Evolutionary conservation across 2,888 invertebrate species (phyloP), one percentile per base, ranked within the genome.

Genomic region (Brachylomia viminalis): DNA sequence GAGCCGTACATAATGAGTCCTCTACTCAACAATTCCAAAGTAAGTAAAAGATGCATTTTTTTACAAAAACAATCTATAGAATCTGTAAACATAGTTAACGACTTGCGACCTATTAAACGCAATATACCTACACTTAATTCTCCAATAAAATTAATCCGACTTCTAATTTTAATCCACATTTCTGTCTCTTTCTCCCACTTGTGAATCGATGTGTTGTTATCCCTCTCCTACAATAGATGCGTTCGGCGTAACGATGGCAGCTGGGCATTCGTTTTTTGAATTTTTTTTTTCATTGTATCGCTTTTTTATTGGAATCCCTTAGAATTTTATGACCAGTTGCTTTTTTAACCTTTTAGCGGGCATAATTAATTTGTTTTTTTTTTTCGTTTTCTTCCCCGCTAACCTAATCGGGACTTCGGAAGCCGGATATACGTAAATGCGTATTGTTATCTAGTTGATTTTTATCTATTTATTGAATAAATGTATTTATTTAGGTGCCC

Each of bases 111-210:
- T 93, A 93, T 93, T 93, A 91, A 91, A 92, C 91, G 83, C 90
- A 91, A 92, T 93, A 93, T 92, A 92, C n/a, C n/a, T n/a, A n/a
- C 92, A 90, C 93, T 94, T 94, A 92, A 93, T 93, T 91, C 91
- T 89, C 91, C 92, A 94, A 95, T 94, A 94, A 95, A 95, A 94
- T 94, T 94, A 95, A 95, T 95, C 94, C 88, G 86, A 88, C 89
- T 92, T 93, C 91, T 90, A 87, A 91, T 92, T 93, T 93, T 95
- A 95, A 95, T 95, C 95, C 93, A 88, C 88, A 87, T 87, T 78
- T 75, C 86, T 84, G 61, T 94, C 94, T 88, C 93, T 89, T 85
- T 94, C 91, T n/a, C 89, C 76, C 93, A 30, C 76, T 80, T 45
- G 54, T 52, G 17, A 23, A 49, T 75, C 27, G 56, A 67, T 76